Conservation (phyloP, 2,888 invertebrate species). For the Pachycephus smyrnensis region DNA sequence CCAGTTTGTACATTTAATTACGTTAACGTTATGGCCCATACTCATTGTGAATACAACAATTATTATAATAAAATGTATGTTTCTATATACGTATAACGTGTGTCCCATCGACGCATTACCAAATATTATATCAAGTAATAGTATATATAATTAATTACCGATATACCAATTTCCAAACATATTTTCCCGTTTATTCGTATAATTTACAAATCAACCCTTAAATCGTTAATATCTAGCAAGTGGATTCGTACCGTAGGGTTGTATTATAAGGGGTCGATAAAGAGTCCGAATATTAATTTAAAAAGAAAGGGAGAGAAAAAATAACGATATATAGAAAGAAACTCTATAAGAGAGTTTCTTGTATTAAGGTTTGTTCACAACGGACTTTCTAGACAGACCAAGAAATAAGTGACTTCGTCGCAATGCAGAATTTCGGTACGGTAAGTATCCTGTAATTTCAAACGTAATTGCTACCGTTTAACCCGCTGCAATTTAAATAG, state of each 20-base stretch:
- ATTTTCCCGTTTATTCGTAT: no score
- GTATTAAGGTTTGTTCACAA: conserved; percentile 39
- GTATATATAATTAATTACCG: no score
- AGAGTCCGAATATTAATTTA: neutral
- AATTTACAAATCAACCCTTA: neutral
- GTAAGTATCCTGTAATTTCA: conserved; percentile 60
- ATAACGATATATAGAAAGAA: no score
- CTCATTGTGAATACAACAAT: conserved; percentile 57
- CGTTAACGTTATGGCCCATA: conserved; percentile 50
- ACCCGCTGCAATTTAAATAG: conserved; percentile 54
- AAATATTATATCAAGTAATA: neutral
- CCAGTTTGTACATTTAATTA: conserved; percentile 58
- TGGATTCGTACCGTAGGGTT: neutral
- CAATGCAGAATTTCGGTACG: conserved; percentile 57
- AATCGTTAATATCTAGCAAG: neutral
- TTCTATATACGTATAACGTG: conserved; percentile 44
- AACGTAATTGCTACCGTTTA: conserved; percentile 54
- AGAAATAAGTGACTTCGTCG: conserved; percentile 56
- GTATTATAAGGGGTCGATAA: neutral
- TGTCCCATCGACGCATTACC: neutral
- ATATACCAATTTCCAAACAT: no score
- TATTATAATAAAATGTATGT: conserved; percentile 59
- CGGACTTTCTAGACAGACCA: neutral
- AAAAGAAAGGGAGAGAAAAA: no score
- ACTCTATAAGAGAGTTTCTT: neutral